Base-by-base conservation (phyloP, 2,888 invertebrate species). In the Ophion costatus region DNA sequence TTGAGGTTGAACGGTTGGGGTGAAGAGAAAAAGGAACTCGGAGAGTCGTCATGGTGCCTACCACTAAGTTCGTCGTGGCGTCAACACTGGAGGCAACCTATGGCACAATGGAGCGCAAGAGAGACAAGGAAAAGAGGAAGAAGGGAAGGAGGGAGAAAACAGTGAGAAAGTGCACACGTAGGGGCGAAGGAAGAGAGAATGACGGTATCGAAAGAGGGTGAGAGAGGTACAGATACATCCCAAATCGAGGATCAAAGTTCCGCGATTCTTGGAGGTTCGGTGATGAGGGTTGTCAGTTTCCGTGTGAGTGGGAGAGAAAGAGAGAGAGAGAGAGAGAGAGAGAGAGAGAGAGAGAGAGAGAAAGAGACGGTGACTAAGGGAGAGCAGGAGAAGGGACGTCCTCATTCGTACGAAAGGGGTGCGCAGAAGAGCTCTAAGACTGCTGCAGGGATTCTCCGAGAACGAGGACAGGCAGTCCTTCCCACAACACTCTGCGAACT, bases 191-290 rank as follows among this genome's bases (percentile, higher is more conserved):
- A 81, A 20, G 66, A 57, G 61, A 45, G 42, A 45, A 9, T 42
- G 75, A 81, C 17, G 66, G 74, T 38, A 67, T 24, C 4, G 67
- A 79, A 22, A 22, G 24, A 24, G 45, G 42, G 69, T 38, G 80
- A 70, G 82, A 84, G 82, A 76, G 82, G 82, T 84, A 45, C 84
- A 87, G 86, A 89, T 89, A 90, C 89, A 90, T 88, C 88, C 84
- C 80, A 87, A 90, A 89, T 89, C 89, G 84, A 83, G 90, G 91
- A 92, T 92, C 91, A 91, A 91, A 91, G 90, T 92, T 91, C 83
- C 80, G 80, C 73, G 81, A 87, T 87, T 88, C 89, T 90, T 84
- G 89, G 78, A 66, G 69, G 63, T 63, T 63, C 82, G 79, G 82
- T 83, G 88, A 87, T 83, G 87, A 88, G 88, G 86, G 85, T 89